A percentile compares a stretch with the other conserved stretches of the same genome.
phyloP scores from a whole-genome alignment of 2,113 vertebrate genomes.

The Pangasianodon hypophthalmus region DNA sequence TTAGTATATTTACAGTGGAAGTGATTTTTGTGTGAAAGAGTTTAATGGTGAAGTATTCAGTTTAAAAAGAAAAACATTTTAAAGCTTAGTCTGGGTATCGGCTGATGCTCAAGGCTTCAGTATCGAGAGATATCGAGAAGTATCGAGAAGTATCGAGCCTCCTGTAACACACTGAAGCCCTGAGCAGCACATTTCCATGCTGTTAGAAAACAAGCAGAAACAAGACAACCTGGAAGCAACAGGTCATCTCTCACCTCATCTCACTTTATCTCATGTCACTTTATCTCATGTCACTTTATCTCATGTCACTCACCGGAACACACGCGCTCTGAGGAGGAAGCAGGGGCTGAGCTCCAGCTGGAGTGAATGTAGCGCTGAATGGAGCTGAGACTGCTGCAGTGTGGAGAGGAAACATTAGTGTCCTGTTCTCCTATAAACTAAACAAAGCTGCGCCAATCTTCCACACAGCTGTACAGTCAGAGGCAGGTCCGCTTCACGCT shows the following conservation, averaged over 20 bases:
- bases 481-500: not conserved
- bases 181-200: no score
- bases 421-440: slow-evolving; percentile 32
- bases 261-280: not conserved
- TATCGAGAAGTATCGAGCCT: not conserved
- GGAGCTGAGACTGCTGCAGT: not conserved
- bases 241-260: slow-evolving; percentile 4
- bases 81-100: no score
- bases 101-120: no score
- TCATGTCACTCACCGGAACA: not conserved
- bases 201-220: not conserved
- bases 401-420: slow-evolving; percentile 26
- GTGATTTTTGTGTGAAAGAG: no score
- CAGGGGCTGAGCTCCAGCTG: no score
- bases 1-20: no score
- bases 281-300: not conserved
- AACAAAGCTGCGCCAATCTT: not conserved
- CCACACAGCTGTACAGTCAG: not conserved
- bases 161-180: not conserved
- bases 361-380: not conserved
- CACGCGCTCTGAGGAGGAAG: no score
- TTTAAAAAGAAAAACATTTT: no score
- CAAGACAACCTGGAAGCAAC: slow-evolving; percentile 1
- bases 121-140: not conserved
- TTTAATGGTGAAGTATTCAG: no score